Conservation (phyloP, 2,888 invertebrate species). For the Agriopis marginaria region DNA sequence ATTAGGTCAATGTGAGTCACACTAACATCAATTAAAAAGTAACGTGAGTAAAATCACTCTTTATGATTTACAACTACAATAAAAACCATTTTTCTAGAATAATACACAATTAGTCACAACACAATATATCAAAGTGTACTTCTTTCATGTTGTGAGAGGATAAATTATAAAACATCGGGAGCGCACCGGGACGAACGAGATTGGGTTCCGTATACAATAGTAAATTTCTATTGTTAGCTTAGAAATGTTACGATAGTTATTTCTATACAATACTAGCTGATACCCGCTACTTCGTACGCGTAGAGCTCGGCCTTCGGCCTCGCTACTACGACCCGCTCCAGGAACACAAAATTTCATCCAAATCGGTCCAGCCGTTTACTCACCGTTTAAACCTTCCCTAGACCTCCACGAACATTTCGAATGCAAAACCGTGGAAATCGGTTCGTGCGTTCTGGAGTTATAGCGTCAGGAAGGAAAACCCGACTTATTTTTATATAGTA, state of each 20-base stretch:
- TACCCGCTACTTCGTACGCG: no score
- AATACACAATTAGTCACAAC: conserved; percentile 42
- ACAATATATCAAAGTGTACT: conserved; percentile 38
- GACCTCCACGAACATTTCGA: no score
- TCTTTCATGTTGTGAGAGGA: conserved; percentile 43
- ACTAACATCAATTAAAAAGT: conserved; percentile 2
- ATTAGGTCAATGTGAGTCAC: neutral
- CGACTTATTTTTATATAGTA: no score
- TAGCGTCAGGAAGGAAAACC: no score
- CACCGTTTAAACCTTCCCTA: no score
- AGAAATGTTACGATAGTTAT: neutral
- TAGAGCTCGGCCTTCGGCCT: no score
- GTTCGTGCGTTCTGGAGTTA: no score
- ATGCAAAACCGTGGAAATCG: no score
- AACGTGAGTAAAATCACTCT: conserved; percentile 2
- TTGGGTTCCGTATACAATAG: conserved; percentile 18
- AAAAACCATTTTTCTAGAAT: conserved; percentile 40
- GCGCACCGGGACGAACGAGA: neutral
- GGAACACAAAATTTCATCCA: no score
- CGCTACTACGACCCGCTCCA: no score
- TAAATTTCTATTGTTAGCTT: neutral
- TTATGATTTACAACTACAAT: conserved; percentile 35
- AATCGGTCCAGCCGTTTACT: no score
- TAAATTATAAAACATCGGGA: conserved; percentile 33
- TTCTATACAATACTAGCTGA: no score